Evolutionary conservation across 2,888 invertebrate genomes (phyloP).

Genomic region (Steinernema carpocapsae): DNA sequence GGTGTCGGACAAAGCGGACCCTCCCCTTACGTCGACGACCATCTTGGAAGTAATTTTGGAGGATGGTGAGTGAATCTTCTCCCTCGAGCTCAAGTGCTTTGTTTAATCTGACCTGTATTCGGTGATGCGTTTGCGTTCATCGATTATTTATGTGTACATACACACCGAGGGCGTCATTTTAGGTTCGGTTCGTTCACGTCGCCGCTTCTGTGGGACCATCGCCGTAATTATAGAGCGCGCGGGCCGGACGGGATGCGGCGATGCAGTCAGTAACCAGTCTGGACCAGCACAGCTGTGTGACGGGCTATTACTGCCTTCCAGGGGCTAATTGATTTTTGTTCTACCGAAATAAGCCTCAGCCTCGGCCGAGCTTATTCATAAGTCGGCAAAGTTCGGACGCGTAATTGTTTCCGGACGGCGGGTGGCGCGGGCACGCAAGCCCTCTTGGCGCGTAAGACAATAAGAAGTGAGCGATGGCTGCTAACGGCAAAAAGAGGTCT

Average conservation of each 20-base stretch:
- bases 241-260: background rate
- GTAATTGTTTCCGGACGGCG: conserved; percentile 12
- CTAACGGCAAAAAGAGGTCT: background rate
- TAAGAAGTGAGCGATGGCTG: background rate
- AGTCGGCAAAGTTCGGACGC: conserved; percentile 14
- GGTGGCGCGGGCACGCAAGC: background rate
- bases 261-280: conserved; percentile 27
- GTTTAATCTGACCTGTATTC: conserved; percentile 32
- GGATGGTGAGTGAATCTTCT: conserved; percentile 74
- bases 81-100: background rate
- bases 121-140: conserved; percentile 30
- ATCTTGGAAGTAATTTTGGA: conserved; percentile 92
- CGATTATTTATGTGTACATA: conserved; percentile 35
- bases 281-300: conserved; percentile 25
- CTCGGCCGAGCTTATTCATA: background rate
- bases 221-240: conserved; percentile 32
- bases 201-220: background rate
- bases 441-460: conserved; percentile 27
- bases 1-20: conserved; percentile 88
- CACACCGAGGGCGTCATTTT: conserved; percentile 32
- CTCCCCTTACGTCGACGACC: conserved; percentile 88
- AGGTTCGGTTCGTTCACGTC: conserved; percentile 1
- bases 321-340: conserved; percentile 34
- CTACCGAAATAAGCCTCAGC: conserved; percentile 18
- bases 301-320: conserved; percentile 31